Conservation (phyloP, 2,888 invertebrate genomes). For the Schizaphis graminum region DNA sequence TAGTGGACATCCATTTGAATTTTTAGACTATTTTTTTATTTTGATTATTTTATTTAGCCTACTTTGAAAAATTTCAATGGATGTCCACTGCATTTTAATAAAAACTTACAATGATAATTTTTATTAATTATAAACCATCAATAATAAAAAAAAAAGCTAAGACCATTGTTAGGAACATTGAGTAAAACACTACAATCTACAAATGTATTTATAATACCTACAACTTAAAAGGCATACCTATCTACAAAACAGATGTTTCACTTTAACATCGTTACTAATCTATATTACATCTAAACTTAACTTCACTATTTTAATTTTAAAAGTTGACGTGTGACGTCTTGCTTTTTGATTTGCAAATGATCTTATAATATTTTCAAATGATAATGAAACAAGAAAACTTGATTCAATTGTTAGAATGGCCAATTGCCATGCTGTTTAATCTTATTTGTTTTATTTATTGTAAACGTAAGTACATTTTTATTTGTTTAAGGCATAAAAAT, state of each 20-base stretch:
- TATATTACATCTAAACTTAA: slow-evolving; percentile 12
- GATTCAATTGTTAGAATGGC: neutral
- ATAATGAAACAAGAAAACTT: slow-evolving; percentile 8
- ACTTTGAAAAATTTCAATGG: too few species aligned
- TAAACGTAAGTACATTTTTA: slow-evolving; percentile 6
- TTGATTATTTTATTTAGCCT: too few species aligned
- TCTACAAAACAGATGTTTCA: too few species aligned
- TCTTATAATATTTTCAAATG: slow-evolving; percentile 18
- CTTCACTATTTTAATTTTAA: slow-evolving; percentile 31
- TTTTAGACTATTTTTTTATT: too few species aligned
- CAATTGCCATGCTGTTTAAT: neutral
- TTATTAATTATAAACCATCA: neutral
- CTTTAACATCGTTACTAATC: neutral
- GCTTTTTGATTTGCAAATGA: slow-evolving; percentile 1
- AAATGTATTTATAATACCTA: too few species aligned
- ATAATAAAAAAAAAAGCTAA: neutral
- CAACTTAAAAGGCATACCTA: too few species aligned
- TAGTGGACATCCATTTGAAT: too few species aligned
- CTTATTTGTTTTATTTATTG: neutral
- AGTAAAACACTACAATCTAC: neutral
- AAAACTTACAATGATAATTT: too few species aligned
- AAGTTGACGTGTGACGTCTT: neutral
- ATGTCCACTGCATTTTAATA: too few species aligned
- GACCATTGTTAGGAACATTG: neutral
- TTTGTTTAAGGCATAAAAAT: neutral